These are phyloP conservation scores for Zaprionus ornatus DNA, from an alignment of 1,140 invertebrate genomes.

Conservation along the genomic window DNA sequence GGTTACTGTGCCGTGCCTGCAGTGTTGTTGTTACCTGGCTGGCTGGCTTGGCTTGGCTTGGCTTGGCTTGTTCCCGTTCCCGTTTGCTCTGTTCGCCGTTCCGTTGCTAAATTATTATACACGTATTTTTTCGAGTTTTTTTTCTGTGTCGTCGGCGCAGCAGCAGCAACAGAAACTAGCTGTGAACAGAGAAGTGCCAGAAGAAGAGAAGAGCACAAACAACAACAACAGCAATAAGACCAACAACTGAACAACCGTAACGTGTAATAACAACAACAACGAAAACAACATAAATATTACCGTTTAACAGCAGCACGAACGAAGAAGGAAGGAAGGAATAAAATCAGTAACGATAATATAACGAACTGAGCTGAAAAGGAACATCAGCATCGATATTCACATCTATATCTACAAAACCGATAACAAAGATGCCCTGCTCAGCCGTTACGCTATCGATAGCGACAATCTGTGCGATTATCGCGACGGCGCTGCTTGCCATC, in stretches of 20 bases:
- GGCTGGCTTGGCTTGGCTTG: conserved; percentile 10
- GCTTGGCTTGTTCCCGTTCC: conserved; percentile 48
- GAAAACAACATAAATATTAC: conserved; percentile 14
- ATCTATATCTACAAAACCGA: neutral
- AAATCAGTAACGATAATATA: conserved; percentile 2
- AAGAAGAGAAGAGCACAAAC: conserved; percentile 22
- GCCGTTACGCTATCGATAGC: conserved; percentile 96
- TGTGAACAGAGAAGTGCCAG: conserved; percentile 47
- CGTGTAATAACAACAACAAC: conserved; percentile 22
- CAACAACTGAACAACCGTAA: conserved; percentile 51
- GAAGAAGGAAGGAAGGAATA: conserved; percentile 22
- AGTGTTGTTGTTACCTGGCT: conserved; percentile 28
- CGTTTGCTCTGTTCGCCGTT: conserved; percentile 19
- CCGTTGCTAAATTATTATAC: conserved; percentile 61
- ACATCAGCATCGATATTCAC: neutral
- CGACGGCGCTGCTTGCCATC: conserved; percentile 94
- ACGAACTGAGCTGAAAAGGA: neutral
- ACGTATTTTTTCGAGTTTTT: conserved; percentile 64
- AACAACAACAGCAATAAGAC: conserved; percentile 26
- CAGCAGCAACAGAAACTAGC: conserved; percentile 53
- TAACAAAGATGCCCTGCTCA: conserved; percentile 92
- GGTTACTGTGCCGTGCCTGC: conserved; percentile 45
- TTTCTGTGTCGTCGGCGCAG: conserved; percentile 64
- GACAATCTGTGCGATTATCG: conserved; percentile 96
- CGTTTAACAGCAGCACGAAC: conserved; percentile 25